Conservation (phyloP, 2,888 invertebrate species). For the Acrobasis consociella region DNA sequence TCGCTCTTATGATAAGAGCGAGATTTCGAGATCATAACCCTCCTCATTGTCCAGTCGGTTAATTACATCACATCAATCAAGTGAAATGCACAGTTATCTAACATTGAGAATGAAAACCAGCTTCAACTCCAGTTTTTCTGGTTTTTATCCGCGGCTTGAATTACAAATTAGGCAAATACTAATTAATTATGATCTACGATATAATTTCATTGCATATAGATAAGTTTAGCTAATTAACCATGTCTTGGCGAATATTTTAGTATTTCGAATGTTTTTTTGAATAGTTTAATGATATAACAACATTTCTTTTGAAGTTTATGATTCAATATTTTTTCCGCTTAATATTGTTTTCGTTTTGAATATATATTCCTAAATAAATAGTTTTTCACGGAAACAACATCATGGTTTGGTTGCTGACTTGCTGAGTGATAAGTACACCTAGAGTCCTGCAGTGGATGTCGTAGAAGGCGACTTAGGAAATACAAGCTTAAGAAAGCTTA, state of each 20-base stretch:
- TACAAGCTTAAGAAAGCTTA: too few species aligned
- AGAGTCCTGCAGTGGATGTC: too few species aligned
- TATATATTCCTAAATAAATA: too few species aligned
- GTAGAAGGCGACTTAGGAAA: too few species aligned
- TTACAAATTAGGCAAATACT: not conserved
- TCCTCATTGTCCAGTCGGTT: not conserved
- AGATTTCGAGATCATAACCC: not conserved
- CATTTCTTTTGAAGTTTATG: not conserved
- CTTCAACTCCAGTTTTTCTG: not conserved
- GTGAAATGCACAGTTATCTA: not conserved
- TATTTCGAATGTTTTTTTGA: not conserved
- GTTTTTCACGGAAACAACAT: too few species aligned
- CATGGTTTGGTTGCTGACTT: too few species aligned
- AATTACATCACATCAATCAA: slow-evolving; percentile 4
- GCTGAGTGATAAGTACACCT: too few species aligned
- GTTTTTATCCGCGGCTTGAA: not conserved
- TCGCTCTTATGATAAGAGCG: too few species aligned
- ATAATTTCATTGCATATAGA: slow-evolving; percentile 2
- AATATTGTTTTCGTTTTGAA: too few species aligned
- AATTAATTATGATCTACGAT: slow-evolving; percentile 1
- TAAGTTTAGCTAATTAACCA: not conserved
- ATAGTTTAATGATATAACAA: not conserved
- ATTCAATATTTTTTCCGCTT: too few species aligned
- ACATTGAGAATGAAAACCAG: not conserved
- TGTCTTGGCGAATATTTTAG: not conserved